Percentiles rank a stretch among this genome's conserved stretches.
phyloP scores from a whole-genome alignment of 2,113 vertebrate genomes.

The Xyliphius kryptos region DNA sequence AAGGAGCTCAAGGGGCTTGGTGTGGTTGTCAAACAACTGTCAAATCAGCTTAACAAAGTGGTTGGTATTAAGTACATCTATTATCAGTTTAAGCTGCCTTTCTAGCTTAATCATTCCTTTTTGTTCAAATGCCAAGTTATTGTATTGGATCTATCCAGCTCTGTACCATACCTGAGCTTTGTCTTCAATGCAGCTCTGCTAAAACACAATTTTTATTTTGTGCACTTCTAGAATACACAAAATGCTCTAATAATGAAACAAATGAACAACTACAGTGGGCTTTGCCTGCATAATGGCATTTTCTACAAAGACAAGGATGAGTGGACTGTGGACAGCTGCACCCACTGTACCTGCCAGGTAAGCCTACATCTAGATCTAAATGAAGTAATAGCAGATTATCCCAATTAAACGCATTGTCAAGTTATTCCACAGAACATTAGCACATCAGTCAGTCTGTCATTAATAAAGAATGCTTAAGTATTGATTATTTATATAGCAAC shows the following conservation, averaged over 20 bases:
- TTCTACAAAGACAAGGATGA: constrained; percentile 77
- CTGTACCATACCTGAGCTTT: too few species aligned
- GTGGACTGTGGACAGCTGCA: constrained; percentile 94
- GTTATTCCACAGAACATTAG: too few species aligned
- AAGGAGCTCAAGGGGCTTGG: constrained; percentile 84
- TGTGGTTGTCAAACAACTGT: constrained; percentile 79
- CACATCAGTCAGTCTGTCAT: too few species aligned
- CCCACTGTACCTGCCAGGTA: constrained; percentile 95
- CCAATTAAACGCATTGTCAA: too few species aligned
- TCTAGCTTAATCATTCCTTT: constrained; percentile 25
- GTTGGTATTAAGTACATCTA: constrained; percentile 63
- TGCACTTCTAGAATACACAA: constrained; percentile 64
- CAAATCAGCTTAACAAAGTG: constrained; percentile 82
- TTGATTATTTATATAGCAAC: too few species aligned
- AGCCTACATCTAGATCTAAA: too few species aligned
- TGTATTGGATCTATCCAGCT: too few species aligned
- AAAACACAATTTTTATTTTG: too few species aligned
- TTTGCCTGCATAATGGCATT: constrained; percentile 83
- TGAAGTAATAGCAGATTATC: too few species aligned
- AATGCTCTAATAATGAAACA: constrained; percentile 62
- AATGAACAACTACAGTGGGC: constrained; percentile 62
- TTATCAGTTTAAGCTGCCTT: constrained; percentile 28
- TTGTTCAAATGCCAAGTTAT: too few species aligned
- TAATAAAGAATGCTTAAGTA: too few species aligned
- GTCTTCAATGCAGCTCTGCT: too few species aligned